These are phyloP conservation scores for Panonychus citri DNA, from an alignment of 1,140 invertebrate genomes.

Conservation along the genomic window DNA sequence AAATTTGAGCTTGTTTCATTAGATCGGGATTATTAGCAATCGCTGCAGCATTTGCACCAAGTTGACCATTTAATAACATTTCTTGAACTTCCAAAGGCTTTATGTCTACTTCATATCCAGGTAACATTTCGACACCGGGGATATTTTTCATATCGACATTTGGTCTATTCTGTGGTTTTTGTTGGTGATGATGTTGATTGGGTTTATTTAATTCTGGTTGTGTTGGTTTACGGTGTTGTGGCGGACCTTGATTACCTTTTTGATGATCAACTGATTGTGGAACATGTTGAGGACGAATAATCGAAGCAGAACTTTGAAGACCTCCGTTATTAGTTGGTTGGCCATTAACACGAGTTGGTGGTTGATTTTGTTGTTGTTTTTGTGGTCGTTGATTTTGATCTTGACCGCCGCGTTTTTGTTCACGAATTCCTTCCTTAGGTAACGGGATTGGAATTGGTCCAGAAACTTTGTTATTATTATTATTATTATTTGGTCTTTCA, in stretches of 20 bases:
- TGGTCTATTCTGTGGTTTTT: too few species aligned
- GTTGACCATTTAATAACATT: not conserved
- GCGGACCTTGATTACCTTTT: too few species aligned
- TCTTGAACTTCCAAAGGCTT: not conserved
- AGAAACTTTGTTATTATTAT: not conserved
- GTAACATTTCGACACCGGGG: not conserved
- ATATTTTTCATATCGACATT: too few species aligned
- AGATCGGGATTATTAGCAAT: not conserved
- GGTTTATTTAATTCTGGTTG: too few species aligned
- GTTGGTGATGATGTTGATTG: too few species aligned
- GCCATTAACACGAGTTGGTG: too few species aligned
- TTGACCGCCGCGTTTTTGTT: not conserved
- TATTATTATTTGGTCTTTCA: not conserved
- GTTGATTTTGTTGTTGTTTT: not conserved
- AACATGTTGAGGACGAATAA: too few species aligned
- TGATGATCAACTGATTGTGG: too few species aligned
- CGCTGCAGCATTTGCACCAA: not conserved
- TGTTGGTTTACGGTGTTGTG: too few species aligned
- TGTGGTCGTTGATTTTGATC: not conserved
- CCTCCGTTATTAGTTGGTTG: too few species aligned
- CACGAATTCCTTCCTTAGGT: not conserved
- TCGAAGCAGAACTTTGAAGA: too few species aligned
- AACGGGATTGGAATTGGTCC: not conserved
- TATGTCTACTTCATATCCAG: not conserved
- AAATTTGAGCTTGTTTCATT: not conserved